Evolutionary conservation across 2,113 vertebrate genomes (phyloP).

Genomic region (Apteryx owenii): DNA sequence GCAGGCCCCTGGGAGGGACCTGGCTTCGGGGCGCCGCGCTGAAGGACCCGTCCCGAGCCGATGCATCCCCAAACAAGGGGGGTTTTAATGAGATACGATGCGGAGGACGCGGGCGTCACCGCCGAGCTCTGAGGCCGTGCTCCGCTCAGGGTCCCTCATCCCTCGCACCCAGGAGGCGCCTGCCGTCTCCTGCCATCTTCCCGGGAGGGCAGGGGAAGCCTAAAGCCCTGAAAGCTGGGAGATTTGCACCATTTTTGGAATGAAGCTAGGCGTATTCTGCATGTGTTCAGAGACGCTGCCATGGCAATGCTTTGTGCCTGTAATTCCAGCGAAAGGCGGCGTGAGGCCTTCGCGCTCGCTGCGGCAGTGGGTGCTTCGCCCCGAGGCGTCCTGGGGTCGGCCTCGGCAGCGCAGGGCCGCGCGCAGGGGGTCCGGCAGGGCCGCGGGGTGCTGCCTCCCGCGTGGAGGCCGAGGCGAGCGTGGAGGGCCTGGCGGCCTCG

Average conservation of each 20-base stretch:
- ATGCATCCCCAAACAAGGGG: accelerated
- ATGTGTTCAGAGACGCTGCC: accelerated
- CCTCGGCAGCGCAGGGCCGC: too few relatives aligned
- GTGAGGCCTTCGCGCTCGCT: accelerated
- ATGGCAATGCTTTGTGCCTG: neutral
- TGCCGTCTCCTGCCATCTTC: neutral
- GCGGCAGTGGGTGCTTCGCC: neutral
- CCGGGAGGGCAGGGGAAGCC: accelerated
- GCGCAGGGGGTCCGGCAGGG: too few relatives aligned
- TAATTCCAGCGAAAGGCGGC: neutral
- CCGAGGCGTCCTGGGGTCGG: neutral
- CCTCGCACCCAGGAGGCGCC: too few relatives aligned
- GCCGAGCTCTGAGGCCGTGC: accelerated
- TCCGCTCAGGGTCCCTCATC: neutral
- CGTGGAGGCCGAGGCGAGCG: neutral
- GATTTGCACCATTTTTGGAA: neutral
- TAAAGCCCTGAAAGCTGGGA: too few relatives aligned
- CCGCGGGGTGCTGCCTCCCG: too few relatives aligned
- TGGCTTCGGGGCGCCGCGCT: accelerated
- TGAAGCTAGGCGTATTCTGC: neutral
- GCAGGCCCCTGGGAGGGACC: too few relatives aligned
- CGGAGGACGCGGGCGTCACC: neutral
- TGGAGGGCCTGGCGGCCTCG: neutral
- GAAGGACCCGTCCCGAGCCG: accelerated
- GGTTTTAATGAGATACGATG: accelerated